A percentile compares a stretch with the other conserved stretches of the same genome.
phyloP scores from a whole-genome alignment of 2,888 invertebrate genomes.

The Bugula neritina region DNA sequence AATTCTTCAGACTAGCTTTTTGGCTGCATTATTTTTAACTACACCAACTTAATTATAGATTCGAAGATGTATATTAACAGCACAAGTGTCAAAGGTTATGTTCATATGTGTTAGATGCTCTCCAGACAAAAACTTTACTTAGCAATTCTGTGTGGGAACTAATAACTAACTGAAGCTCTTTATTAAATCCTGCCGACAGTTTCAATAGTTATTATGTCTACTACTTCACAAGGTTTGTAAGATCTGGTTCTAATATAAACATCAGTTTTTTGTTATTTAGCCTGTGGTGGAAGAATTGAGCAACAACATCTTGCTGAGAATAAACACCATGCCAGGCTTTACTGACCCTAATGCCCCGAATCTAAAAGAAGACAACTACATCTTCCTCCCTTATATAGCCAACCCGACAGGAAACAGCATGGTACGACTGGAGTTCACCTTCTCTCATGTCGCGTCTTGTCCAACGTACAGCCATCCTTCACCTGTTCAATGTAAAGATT shows the following conservation, averaged over 20 bases:
- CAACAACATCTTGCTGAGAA: neutral
- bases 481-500: conserved; percentile 5
- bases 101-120: too few relatives aligned
- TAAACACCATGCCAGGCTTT: neutral
- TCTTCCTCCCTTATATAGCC: conserved; percentile 13
- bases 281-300: neutral
- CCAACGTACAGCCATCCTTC: neutral
- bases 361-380: conserved; percentile 4
- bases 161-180: too few relatives aligned
- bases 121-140: too few relatives aligned
- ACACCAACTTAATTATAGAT: too few relatives aligned
- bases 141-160: too few relatives aligned
- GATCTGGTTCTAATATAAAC: too few relatives aligned
- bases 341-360: neutral
- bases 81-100: too few relatives aligned
- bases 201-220: neutral
- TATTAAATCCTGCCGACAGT: too few relatives aligned
- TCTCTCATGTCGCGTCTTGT: neutral
- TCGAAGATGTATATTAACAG: too few relatives aligned
- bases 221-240: too few relatives aligned
- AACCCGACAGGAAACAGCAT: conserved; percentile 10
- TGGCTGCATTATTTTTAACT: too few relatives aligned
- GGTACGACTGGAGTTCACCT: neutral
- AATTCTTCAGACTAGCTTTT: too few relatives aligned
- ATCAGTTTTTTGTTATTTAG: neutral